A percentile compares a stretch with the other conserved stretches of the same genome.
phyloP scores from a whole-genome alignment of 2,113 vertebrate species.

The Prunella fulvescens region DNA sequence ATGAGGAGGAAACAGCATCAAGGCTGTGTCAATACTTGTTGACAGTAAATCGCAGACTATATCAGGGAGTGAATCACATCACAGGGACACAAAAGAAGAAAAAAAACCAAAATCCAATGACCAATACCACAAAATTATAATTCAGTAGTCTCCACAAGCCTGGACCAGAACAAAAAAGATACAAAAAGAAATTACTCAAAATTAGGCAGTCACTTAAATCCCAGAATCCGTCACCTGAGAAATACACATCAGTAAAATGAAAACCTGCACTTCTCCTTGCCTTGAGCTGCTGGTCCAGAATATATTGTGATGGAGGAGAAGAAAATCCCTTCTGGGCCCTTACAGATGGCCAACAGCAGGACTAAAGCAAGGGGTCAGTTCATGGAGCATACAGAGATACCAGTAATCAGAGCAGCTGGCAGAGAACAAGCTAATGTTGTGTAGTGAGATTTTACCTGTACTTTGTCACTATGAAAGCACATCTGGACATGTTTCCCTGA shows the following conservation, averaged over 20 bases:
- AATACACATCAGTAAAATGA: background rate
- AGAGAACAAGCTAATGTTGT: background rate
- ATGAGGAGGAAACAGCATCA: background rate
- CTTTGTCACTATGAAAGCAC: background rate
- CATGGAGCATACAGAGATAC: fast-evolving
- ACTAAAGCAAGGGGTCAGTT: background rate
- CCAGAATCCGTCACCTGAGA: background rate
- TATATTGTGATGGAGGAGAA: background rate
- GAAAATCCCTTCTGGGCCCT: background rate
- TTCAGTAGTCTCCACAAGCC: background rate
- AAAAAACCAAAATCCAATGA: fast-evolving
- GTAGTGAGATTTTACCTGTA: background rate
- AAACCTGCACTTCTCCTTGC: background rate
- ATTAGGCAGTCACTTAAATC: background rate
- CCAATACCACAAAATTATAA: background rate
- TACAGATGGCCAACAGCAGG: background rate
- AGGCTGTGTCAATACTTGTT: background rate
- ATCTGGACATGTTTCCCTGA: background rate
- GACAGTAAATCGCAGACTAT: background rate
- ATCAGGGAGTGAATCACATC: background rate
- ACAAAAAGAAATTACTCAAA: background rate
- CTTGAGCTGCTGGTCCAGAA: background rate
- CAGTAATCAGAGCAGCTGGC: background rate
- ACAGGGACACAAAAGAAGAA: background rate
- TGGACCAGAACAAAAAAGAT: background rate